These are phyloP conservation scores for Drosophila takahashii DNA, from an alignment of 1,140 invertebrate genomes.

Conservation along the genomic window DNA sequence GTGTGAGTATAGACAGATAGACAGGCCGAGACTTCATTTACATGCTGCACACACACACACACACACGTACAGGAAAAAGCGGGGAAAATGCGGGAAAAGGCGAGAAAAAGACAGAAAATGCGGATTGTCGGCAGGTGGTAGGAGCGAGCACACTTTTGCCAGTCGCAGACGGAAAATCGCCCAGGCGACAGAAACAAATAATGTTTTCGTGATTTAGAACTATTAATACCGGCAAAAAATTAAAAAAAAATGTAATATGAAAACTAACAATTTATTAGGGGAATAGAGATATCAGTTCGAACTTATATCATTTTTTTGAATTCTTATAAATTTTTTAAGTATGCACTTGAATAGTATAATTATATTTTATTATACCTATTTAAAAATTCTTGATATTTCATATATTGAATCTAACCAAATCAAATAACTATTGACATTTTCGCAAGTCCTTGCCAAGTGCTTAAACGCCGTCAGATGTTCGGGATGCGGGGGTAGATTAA, in stretches of 20 bases:
- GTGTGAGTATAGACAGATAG: conserved; percentile 11
- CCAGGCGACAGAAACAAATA: neutral
- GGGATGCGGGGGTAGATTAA: conserved; percentile 1
- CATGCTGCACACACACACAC: conserved; percentile 37
- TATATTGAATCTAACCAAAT: no score
- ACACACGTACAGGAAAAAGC: neutral
- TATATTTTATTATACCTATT: no score
- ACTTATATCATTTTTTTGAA: no score
- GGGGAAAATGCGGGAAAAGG: neutral
- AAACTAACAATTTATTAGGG: no score
- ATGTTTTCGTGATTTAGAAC: no score
- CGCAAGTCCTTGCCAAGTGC: neutral
- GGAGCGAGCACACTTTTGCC: neutral
- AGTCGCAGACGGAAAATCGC: neutral
- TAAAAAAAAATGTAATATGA: no score
- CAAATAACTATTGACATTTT: neutral
- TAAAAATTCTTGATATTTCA: no score
- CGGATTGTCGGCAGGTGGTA: neutral
- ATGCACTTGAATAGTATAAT: no score
- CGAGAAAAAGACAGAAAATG: no score
- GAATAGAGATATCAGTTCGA: no score
- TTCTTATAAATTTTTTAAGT: no score
- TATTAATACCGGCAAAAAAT: no score
- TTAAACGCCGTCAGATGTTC: neutral
- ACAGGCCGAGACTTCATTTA: conserved; percentile 49